Percentiles rank a stretch among this genome's conserved stretches.
Evolutionary conservation across 1,140 invertebrate species (phyloP).

Genomic region (Leptinotarsa undecemlineata): DNA sequence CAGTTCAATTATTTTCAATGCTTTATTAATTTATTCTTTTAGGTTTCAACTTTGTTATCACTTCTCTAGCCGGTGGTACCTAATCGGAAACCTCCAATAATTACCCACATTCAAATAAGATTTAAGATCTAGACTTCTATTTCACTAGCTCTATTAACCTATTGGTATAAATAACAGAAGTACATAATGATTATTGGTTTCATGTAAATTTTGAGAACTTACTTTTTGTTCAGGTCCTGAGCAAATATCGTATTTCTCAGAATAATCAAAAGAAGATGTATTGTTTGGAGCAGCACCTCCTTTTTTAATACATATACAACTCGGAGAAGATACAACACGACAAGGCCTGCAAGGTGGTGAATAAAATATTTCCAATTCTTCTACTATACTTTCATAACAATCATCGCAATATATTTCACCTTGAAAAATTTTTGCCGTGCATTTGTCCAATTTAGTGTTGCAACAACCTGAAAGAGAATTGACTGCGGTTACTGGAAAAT

Average conservation of each 20-base stretch:
- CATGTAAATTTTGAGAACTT: not conserved
- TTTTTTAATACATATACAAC: constrained; percentile 32
- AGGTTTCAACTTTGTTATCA: too few species aligned
- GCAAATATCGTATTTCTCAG: constrained; percentile 25
- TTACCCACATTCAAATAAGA: too few species aligned
- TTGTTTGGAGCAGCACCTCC: not conserved
- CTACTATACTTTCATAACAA: constrained; percentile 34
- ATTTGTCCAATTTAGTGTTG: constrained; percentile 49
- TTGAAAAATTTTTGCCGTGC: constrained; percentile 48
- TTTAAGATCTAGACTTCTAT: too few species aligned
- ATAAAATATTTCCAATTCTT: constrained; percentile 36
- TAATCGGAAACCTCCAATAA: too few species aligned
- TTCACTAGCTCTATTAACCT: too few species aligned
- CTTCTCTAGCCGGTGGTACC: too few species aligned
- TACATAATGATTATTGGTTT: not conserved
- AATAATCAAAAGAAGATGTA: not conserved
- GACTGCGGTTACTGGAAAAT: constrained; percentile 15
- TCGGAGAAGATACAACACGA: constrained; percentile 38
- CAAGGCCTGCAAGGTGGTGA: constrained; percentile 31
- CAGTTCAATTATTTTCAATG: too few species aligned
- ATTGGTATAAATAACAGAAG: too few species aligned
- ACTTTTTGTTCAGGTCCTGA: constrained; percentile 31
- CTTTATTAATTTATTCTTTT: too few species aligned
- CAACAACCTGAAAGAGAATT: constrained; percentile 49
- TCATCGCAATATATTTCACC: constrained; percentile 54